These are phyloP conservation scores for Alectoris magna DNA, from an alignment of 2,797 vertebrate genomes.

Conservation along the genomic window DNA sequence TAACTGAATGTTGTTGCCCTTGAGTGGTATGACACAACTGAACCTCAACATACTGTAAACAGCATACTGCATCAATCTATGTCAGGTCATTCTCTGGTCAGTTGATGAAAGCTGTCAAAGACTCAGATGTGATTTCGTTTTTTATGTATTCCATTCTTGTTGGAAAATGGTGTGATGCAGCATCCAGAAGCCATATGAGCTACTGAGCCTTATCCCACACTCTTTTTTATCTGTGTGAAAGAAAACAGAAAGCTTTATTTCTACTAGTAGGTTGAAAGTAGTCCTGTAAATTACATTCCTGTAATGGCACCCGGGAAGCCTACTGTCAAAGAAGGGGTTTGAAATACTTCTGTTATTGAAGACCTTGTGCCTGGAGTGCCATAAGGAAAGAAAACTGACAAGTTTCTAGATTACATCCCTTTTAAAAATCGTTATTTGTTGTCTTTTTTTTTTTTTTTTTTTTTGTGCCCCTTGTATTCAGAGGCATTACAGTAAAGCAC, in stretches of 20 bases:
- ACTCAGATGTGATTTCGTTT: constrained; percentile 1
- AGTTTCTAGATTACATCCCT: background rate
- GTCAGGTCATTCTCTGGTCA: constrained; percentile 15
- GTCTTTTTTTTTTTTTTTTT: fast-evolving
- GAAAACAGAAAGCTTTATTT: background rate
- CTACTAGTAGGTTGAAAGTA: background rate
- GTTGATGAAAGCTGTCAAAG: constrained; percentile 18
- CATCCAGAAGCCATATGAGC: background rate
- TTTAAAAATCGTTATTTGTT: fast-evolving
- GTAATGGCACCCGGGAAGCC: background rate
- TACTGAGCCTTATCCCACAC: background rate
- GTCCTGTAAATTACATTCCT: background rate
- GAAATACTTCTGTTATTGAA: background rate
- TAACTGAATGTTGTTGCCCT: background rate
- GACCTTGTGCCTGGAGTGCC: background rate
- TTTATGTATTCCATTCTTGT: background rate
- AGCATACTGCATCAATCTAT: background rate
- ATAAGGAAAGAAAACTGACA: background rate
- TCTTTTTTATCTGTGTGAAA: background rate
- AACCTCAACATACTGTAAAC: background rate
- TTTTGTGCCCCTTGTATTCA: too few relatives aligned
- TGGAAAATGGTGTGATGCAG: background rate
- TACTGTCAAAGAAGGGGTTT: background rate
- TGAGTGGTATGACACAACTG: background rate
- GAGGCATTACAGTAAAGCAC: background rate